Conservation (phyloP, 2,797 vertebrate species). For the Anguilla pacifica region DNA sequence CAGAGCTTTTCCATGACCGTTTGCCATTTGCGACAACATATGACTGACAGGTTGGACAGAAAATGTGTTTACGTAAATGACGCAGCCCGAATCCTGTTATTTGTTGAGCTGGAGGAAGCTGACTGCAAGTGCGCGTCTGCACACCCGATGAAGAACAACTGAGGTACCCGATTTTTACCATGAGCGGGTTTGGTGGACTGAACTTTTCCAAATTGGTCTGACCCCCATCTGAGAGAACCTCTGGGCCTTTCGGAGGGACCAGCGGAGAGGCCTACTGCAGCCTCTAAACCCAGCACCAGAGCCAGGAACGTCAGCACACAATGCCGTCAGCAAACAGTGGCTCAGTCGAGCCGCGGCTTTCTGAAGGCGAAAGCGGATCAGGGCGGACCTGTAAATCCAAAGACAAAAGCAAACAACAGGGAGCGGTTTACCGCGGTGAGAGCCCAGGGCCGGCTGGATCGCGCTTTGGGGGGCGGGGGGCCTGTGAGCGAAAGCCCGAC, state of each 20-base stretch:
- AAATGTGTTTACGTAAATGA: background rate
- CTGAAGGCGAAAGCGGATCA: constrained; percentile 56
- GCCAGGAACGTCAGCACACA: background rate
- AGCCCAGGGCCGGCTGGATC: background rate
- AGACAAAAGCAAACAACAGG: constrained; percentile 69
- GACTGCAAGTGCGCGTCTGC: background rate
- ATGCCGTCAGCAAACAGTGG: constrained; percentile 18
- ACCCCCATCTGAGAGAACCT: constrained; percentile 2
- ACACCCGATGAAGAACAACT: background rate
- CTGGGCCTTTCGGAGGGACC: background rate
- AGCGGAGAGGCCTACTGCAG: background rate
- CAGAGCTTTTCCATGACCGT: background rate
- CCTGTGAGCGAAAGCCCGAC: background rate
- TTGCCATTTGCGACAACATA: background rate
- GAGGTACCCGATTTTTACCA: background rate
- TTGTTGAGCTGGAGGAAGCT: background rate
- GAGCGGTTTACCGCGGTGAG: constrained; percentile 62
- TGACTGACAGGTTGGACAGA: background rate
- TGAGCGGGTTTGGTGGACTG: background rate
- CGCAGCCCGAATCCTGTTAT: background rate
- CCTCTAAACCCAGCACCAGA: background rate
- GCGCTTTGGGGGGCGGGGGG: background rate
- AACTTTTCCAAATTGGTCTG: background rate
- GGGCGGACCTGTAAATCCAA: constrained; percentile 67
- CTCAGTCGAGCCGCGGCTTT: constrained; percentile 4